Percentiles rank a stretch among this genome's conserved stretches.
Evolutionary conservation across 2,113 vertebrate species (phyloP).

Genomic region (Callionymus lyra): DNA sequence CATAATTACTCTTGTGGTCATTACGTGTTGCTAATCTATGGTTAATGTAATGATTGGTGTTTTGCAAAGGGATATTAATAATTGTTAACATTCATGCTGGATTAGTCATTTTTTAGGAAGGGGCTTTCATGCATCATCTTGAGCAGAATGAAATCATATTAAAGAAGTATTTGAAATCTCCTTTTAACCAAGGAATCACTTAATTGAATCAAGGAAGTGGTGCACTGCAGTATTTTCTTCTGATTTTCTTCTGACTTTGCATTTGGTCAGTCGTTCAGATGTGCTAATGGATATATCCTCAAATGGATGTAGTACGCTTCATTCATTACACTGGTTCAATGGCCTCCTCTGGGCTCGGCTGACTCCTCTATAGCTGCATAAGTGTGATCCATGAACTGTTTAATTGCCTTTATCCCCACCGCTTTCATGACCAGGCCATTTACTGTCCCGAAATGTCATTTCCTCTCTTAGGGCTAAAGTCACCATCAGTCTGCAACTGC

Average conservation of each 20-base stretch:
- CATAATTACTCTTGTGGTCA: no score
- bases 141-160: no score
- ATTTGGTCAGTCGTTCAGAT: slow-evolving; percentile 16
- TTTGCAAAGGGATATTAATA: no score
- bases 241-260: slow-evolving; percentile 3
- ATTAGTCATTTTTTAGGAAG: no score
- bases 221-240: slow-evolving; percentile 1
- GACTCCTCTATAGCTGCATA: slow-evolving; percentile 40
- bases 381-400: slow-evolving; percentile 53
- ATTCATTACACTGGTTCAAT: slow-evolving; percentile 38
- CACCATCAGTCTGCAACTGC: slow-evolving; percentile 19
- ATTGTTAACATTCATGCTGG: no score
- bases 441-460: slow-evolving; percentile 47
- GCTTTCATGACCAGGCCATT: slow-evolving; percentile 40
- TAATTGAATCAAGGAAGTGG: slow-evolving; percentile 5
- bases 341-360: slow-evolving; percentile 35
- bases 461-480: slow-evolving; percentile 29
- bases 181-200: no score
- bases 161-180: no score
- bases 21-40: no score
- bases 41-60: no score
- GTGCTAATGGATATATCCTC: slow-evolving; percentile 27
- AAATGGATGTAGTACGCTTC: slow-evolving; percentile 33
- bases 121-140: no score
- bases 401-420: slow-evolving; percentile 58